Conservation (phyloP, 2,113 vertebrate species). For the Apodemus sylvaticus region DNA sequence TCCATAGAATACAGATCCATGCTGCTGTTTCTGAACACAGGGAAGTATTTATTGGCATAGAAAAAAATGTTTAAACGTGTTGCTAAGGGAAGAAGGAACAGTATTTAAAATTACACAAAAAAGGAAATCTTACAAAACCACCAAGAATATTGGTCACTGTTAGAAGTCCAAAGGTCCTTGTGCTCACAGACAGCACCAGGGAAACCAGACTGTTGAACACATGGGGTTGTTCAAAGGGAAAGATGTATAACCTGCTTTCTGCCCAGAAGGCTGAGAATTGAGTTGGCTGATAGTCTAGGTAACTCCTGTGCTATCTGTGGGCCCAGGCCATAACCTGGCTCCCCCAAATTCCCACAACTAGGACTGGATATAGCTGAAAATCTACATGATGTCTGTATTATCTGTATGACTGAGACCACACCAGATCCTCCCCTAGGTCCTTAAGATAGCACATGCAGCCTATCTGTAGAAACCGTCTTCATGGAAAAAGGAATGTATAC, state of each 20-base stretch:
- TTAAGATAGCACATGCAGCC: neutral
- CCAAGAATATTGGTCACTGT: neutral
- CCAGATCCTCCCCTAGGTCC: neutral
- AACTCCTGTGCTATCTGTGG: neutral
- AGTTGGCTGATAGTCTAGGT: neutral
- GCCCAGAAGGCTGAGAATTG: neutral
- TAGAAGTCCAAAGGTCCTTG: neutral
- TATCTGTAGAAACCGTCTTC: neutral
- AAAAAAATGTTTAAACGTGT: neutral
- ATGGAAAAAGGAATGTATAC: neutral
- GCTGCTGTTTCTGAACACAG: neutral
- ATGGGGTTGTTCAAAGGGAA: neutral
- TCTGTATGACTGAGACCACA: neutral
- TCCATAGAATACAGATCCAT: neutral
- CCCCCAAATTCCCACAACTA: neutral
- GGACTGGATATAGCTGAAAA: neutral
- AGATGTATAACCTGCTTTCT: neutral
- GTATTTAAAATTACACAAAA: neutral
- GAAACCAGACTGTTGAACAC: neutral
- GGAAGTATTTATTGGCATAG: neutral
- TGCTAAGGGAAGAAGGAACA: neutral
- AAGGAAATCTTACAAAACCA: neutral
- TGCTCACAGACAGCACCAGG: neutral
- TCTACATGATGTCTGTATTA: neutral
- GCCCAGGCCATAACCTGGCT: neutral